A percentile compares a stretch with the other conserved stretches of the same genome.
Conservation (phyloP, 2,113 vertebrate genomes). For the Atlantisia rogersi region DNA sequence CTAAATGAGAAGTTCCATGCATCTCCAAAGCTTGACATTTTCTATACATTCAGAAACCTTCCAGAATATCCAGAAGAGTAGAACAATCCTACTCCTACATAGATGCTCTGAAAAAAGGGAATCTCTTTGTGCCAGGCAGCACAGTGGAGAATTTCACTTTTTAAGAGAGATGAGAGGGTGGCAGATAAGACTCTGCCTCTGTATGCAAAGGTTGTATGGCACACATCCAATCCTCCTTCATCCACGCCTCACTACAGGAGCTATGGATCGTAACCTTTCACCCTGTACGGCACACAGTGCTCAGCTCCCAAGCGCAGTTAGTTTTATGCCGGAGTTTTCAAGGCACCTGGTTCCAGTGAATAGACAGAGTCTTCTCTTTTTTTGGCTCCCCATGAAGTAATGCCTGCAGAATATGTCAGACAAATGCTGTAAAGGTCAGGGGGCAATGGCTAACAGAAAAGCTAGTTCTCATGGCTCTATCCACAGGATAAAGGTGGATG, state of each 20-base stretch:
- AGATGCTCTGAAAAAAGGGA: background rate
- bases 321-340: background rate
- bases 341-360: background rate
- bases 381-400: constrained; percentile 18
- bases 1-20: background rate
- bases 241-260: background rate
- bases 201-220: background rate
- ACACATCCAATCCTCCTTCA: background rate
- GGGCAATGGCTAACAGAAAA: background rate
- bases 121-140: background rate
- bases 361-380: background rate
- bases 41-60: background rate
- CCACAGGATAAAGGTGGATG: background rate
- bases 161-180: background rate
- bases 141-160: background rate
- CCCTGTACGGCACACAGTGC: background rate
- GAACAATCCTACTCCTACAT: background rate
- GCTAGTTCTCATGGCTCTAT: background rate
- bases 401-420: constrained; percentile 27
- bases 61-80: background rate
- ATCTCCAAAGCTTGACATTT: background rate
- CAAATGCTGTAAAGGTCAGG: constrained; percentile 10
- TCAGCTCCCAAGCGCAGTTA: background rate
- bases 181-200: background rate
- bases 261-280: background rate